A percentile compares a stretch with the other conserved stretches of the same genome.
phyloP scores from a whole-genome alignment of 2,888 invertebrate species.

The Nephrotoma appendiculata region DNA sequence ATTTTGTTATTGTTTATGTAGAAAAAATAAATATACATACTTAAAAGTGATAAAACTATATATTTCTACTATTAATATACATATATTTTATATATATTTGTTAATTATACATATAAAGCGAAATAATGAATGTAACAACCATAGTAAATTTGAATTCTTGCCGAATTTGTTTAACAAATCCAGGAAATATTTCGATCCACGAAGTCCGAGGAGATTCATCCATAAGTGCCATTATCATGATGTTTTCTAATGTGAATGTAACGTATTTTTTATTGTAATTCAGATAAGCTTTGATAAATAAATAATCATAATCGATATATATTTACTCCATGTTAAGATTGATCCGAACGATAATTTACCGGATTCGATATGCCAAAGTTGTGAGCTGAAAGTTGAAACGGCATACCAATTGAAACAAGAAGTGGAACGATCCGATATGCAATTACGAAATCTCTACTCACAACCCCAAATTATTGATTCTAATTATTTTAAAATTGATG shows the following conservation, averaged over 20 bases:
- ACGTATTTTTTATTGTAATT: background rate
- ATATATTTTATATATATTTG: background rate
- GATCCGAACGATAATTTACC: background rate
- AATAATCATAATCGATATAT: background rate
- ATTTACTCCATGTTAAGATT: background rate
- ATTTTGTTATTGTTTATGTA: background rate
- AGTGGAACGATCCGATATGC: background rate
- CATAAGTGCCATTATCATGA: conserved; percentile 1
- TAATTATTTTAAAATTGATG: background rate
- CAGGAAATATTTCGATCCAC: conserved; percentile 1
- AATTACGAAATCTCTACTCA: background rate
- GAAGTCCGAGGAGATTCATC: background rate
- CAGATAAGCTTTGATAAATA: background rate
- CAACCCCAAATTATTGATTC: background rate
- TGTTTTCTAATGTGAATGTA: conserved; percentile 2
- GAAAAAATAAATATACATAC: background rate
- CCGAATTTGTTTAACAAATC: background rate
- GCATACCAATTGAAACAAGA: conserved; percentile 2
- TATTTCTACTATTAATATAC: background rate
- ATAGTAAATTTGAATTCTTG: background rate
- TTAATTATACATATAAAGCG: background rate
- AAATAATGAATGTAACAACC: background rate
- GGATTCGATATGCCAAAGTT: conserved; percentile 1
- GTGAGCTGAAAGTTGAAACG: conserved; percentile 1
- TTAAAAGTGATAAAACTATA: background rate